phyloP scores from a whole-genome alignment of 1,140 invertebrate genomes.

The Brachystomella parvula region DNA sequence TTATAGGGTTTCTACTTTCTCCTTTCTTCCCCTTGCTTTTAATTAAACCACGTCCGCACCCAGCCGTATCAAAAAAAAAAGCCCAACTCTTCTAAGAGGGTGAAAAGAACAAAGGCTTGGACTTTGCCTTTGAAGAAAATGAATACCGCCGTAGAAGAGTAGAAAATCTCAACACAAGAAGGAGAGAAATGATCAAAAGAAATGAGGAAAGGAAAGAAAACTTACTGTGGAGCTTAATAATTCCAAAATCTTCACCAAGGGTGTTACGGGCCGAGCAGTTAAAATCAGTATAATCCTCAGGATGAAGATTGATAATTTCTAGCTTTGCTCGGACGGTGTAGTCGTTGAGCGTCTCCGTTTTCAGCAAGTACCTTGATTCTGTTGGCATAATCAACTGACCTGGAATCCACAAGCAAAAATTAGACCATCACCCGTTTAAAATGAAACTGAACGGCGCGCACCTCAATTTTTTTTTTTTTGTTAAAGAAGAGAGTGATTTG shows the following conservation, averaged over 20 bases:
- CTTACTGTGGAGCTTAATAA: conserved; percentile 47
- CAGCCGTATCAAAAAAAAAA: background rate
- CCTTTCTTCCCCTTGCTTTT: background rate
- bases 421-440: too few relatives aligned
- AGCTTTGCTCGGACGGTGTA: conserved; percentile 44
- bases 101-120: background rate
- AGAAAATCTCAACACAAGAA: too few relatives aligned
- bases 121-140: background rate
- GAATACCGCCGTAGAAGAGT: background rate
- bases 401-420: background rate
- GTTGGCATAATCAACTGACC: conserved; percentile 8
- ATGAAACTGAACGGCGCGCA: too few relatives aligned
- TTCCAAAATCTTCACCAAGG: conserved; percentile 45
- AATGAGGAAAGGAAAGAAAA: too few relatives aligned
- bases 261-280: conserved; percentile 48
- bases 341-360: conserved; percentile 36
- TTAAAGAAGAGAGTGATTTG: too few relatives aligned
- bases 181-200: background rate
- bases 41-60: conserved; percentile 7
- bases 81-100: background rate
- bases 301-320: conserved; percentile 44
- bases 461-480: too few relatives aligned
- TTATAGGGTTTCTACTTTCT: too few relatives aligned
- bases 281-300: conserved; percentile 47
- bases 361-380: conserved; percentile 37